Conservation (phyloP, 2,888 invertebrate species). For the Trissoscelio sp. region DNA sequence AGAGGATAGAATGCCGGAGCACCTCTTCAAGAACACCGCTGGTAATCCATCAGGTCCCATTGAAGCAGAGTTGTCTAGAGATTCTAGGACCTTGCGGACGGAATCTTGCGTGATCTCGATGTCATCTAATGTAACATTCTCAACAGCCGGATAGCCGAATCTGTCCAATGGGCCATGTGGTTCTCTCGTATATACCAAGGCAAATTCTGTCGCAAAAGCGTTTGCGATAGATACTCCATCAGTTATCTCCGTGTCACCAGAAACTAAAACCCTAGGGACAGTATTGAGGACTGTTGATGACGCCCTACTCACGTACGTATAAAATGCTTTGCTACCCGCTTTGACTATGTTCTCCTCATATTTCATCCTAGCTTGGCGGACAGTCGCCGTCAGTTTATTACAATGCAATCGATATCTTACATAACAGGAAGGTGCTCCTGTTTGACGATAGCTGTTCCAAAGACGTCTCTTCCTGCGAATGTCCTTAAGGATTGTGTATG, state of each 20-base stretch:
- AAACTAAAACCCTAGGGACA: not conserved
- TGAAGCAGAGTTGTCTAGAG: constrained; percentile 12
- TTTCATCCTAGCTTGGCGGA: not conserved
- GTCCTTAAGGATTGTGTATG: not conserved
- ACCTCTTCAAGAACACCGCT: constrained; percentile 15
- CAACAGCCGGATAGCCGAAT: not conserved
- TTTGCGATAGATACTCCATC: not conserved
- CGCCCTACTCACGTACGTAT: constrained; percentile 11
- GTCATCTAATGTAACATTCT: not conserved
- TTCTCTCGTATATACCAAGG: constrained; percentile 4
- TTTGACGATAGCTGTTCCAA: constrained; percentile 2
- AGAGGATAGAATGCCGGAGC: not conserved
- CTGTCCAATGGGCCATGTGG: not conserved
- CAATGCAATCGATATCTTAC: not conserved
- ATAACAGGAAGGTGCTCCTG: constrained; percentile 1
- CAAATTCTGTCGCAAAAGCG: constrained; percentile 15
- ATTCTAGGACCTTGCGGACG: not conserved
- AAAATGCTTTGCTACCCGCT: constrained; percentile 4
- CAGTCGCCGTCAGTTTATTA: not conserved
- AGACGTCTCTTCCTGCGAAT: constrained; percentile 6
- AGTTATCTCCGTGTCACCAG: not conserved
- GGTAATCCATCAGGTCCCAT: constrained; percentile 7
- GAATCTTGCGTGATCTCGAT: not conserved
- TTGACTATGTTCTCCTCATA: not conserved
- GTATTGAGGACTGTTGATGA: not conserved